A percentile compares a stretch with the other conserved stretches of the same genome.
Evolutionary conservation across 2,797 vertebrate species (phyloP).

Genomic region (Thripadectes ignobilis): DNA sequence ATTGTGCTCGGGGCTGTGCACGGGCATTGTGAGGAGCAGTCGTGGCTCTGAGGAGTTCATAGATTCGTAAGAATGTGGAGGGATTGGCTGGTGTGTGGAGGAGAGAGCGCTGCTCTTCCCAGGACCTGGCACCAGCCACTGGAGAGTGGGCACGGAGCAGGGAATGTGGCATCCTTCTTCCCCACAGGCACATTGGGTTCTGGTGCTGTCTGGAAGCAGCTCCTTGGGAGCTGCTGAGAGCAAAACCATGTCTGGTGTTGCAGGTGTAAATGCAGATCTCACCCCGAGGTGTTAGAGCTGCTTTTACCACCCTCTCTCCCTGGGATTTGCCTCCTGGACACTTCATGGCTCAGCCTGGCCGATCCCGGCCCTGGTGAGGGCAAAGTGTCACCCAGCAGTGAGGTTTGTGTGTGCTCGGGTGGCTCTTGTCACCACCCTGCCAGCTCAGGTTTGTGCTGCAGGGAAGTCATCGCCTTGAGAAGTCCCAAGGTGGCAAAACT

Average conservation of each 20-base stretch:
- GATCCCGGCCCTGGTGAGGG: accelerated
- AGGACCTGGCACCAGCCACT: neutral
- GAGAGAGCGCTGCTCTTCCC: neutral
- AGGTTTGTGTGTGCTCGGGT: accelerated
- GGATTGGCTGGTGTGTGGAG: neutral
- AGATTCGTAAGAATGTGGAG: neutral
- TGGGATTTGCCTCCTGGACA: neutral
- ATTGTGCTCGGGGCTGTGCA: neutral
- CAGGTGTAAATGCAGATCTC: neutral
- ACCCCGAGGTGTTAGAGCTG: accelerated
- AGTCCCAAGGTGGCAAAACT: neutral
- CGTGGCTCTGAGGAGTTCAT: neutral
- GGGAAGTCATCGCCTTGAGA: neutral
- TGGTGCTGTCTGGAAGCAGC: neutral
- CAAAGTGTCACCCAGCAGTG: neutral
- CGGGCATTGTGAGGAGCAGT: neutral
- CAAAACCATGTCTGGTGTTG: neutral
- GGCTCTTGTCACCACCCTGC: neutral
- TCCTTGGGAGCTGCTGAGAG: neutral
- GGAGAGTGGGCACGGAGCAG: neutral
- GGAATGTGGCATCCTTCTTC: neutral
- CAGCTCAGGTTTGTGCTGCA: neutral
- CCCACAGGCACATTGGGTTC: accelerated
- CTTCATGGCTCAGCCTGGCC: accelerated
- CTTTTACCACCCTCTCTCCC: neutral